Evolutionary conservation across 2,797 vertebrate species (phyloP).

Genomic region (Mormyrops attenuatus): DNA sequence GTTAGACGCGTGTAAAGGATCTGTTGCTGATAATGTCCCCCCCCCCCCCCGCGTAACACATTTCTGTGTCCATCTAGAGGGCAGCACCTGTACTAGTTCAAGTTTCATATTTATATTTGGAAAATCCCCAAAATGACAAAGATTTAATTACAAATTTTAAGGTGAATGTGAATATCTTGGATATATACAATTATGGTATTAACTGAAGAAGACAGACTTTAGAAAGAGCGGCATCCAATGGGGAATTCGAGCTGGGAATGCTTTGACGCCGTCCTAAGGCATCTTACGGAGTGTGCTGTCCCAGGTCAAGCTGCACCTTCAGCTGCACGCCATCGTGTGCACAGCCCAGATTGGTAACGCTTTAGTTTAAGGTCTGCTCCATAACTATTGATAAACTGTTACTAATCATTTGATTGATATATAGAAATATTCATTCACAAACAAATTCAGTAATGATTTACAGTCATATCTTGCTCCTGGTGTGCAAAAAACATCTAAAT

Average conservation of each 20-base stretch:
- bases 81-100: neutral
- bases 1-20: slow-evolving; percentile 23
- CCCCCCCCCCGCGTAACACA: neutral
- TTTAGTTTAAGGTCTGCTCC: neutral
- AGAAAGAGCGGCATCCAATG: neutral
- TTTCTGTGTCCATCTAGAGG: neutral
- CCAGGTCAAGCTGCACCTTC: neutral
- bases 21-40: neutral
- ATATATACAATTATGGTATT: neutral
- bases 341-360: neutral
- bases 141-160: neutral
- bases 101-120: neutral
- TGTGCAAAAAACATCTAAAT: neutral
- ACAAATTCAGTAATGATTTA: neutral
- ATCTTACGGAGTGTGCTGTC: neutral
- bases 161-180: neutral
- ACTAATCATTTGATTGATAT: neutral
- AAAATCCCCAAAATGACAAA: neutral
- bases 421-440: neutral
- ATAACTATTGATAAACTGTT: neutral
- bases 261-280: neutral
- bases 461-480: neutral
- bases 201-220: neutral
- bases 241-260: neutral
- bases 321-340: neutral